These are phyloP conservation scores for Rhopilema esculentum DNA, from an alignment of 30 jellyfish, hydroid and myxozoan genomes.

Conservation along the genomic window DNA sequence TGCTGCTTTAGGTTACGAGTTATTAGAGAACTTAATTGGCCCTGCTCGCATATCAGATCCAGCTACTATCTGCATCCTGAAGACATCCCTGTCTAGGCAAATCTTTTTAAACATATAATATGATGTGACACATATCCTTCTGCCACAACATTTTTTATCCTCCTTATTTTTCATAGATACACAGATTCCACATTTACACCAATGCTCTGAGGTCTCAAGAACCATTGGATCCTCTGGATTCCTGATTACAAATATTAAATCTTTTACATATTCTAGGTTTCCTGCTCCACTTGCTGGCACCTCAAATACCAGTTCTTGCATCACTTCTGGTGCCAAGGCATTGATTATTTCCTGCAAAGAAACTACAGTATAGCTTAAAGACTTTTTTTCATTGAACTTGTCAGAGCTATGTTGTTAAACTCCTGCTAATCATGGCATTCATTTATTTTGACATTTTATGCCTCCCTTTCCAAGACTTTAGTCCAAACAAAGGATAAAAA, in stretches of 20 bases:
- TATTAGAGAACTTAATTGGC: not conserved
- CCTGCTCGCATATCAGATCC: not conserved
- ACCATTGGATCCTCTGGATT: constrained; percentile 21
- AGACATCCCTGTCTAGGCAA: constrained; percentile 27
- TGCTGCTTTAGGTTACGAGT: not conserved
- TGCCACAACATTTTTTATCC: constrained; percentile 40
- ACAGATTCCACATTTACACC: constrained; percentile 50
- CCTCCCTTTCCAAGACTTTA: too few species aligned
- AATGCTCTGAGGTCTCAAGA: constrained; percentile 24
- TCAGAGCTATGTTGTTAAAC: too few species aligned
- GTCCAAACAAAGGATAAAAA: too few species aligned
- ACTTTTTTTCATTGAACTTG: too few species aligned
- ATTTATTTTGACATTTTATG: too few species aligned
- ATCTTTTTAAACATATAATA: not conserved
- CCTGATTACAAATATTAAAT: not conserved
- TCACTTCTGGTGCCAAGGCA: constrained; percentile 13
- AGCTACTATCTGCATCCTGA: not conserved
- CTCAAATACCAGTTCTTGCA: constrained; percentile 10
- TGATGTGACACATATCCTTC: constrained; percentile 49
- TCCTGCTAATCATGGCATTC: too few species aligned
- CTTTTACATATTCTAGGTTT: constrained; percentile 18
- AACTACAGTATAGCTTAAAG: not conserved
- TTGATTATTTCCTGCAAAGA: constrained; percentile 10
- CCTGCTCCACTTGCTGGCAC: constrained; percentile 39
- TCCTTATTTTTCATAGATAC: not conserved